Percentiles rank a stretch among this genome's conserved stretches.
phyloP scores from a whole-genome alignment of 2,113 vertebrate species.

The Pluvialis apricaria region DNA sequence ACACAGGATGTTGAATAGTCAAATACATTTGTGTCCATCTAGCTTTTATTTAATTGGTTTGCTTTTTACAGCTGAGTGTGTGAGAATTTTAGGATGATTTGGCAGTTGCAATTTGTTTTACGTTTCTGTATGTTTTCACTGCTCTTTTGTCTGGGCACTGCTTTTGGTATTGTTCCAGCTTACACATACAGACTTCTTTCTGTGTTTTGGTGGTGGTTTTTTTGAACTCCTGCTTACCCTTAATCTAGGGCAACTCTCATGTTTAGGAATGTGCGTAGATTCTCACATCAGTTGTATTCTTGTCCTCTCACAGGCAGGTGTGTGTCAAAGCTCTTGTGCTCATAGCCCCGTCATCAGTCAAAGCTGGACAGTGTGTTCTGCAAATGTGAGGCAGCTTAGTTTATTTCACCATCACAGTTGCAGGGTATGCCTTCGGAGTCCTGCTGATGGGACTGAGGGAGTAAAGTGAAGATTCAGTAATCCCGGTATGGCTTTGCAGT shows the following conservation, averaged over 20 bases:
- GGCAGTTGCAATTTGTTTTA: neutral
- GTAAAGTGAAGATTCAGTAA: neutral
- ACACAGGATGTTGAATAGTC: neutral
- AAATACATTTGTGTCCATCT: neutral
- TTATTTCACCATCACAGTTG: neutral
- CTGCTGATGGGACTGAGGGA: neutral
- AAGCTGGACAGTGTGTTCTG: neutral
- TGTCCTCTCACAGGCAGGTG: neutral
- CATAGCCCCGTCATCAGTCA: neutral
- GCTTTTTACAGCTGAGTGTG: neutral
- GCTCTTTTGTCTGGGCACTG: neutral
- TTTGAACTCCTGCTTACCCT: neutral
- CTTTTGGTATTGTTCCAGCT: neutral
- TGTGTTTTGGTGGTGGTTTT: neutral
- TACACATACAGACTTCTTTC: neutral
- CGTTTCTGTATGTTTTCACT: neutral
- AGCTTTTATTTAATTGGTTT: neutral
- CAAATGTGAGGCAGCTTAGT: neutral
- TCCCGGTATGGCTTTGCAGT: neutral
- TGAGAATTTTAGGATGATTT: neutral
- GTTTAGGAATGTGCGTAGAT: neutral
- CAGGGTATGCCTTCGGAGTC: neutral
- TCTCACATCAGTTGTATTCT: neutral
- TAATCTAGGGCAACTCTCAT: neutral
- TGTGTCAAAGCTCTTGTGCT: neutral